Conservation (phyloP, 2,113 vertebrate species). For the Pogonocichla stellata region DNA sequence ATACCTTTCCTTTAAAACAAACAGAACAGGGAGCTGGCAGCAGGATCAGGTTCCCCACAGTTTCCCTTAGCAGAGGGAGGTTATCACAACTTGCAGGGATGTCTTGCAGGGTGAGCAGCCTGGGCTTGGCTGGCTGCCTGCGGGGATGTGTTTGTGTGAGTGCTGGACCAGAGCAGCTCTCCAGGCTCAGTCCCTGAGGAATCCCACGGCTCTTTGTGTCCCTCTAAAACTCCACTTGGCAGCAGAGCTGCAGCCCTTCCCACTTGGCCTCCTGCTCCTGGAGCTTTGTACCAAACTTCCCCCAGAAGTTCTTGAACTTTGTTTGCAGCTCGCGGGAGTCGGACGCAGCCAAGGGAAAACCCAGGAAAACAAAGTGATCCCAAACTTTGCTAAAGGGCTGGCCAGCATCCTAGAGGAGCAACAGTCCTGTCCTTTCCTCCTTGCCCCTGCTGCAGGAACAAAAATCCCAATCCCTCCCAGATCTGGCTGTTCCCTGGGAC, state of each 20-base stretch:
- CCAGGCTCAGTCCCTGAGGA: not conserved
- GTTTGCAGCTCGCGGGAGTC: not conserved
- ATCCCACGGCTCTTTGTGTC: not conserved
- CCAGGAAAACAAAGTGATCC: not conserved
- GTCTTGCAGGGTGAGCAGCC: not conserved
- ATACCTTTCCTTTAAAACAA: not conserved
- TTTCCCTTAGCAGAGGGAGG: not conserved
- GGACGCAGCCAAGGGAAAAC: not conserved
- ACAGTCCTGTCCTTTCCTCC: not conserved
- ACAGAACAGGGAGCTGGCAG: not conserved
- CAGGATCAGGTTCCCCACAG: not conserved
- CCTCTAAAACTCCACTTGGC: conserved; percentile 7
- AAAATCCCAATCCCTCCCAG: not conserved
- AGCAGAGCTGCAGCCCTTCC: not conserved
- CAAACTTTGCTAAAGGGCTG: not conserved
- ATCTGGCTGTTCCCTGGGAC: not conserved
- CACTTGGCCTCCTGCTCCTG: not conserved
- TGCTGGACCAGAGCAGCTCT: not conserved
- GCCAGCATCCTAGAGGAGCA: not conserved
- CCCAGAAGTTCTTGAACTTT: not conserved
- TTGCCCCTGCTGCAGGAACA: not conserved
- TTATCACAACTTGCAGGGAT: not conserved
- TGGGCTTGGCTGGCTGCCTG: not conserved
- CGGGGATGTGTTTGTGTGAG: accelerated
- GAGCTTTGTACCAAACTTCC: not conserved